phyloP scores from a whole-genome alignment of 2,888 invertebrate genomes.

The Megalurothrips usitatus region DNA sequence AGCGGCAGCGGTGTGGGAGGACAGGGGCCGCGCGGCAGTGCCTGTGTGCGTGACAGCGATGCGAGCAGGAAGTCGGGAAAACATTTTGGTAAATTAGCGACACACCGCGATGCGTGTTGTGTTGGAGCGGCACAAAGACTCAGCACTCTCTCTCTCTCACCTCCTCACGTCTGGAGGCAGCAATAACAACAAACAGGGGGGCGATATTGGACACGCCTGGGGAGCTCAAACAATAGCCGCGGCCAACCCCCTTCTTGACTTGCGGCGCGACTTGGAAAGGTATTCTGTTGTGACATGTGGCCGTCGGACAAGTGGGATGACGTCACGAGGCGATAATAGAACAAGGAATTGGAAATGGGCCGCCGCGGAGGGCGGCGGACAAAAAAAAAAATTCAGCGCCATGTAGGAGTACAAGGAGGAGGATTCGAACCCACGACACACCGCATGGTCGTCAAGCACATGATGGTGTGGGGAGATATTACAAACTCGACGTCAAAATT shows the following conservation, averaged over 20 bases:
- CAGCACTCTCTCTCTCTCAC: no score
- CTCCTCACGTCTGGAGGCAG: not conserved
- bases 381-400: not conserved
- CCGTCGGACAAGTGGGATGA: not conserved
- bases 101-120: not conserved
- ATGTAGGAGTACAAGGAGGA: not conserved
- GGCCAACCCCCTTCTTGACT: not conserved
- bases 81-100: conserved; percentile 20
- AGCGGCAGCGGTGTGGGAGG: no score
- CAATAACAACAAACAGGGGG: conserved; percentile 8
- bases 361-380: not conserved
- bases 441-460: not conserved
- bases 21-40: not conserved
- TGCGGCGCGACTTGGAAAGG: not conserved
- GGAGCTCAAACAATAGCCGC: conserved; percentile 10
- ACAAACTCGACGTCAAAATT: no score
- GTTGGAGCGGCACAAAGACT: not conserved
- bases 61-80: conserved; percentile 11
- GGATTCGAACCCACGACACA: not conserved
- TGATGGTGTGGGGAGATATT: no score
- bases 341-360: not conserved
- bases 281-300: conserved; percentile 10
- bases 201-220: conserved; percentile 21
- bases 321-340: not conserved
- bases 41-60: not conserved